Evolutionary conservation across 2,888 invertebrate genomes (phyloP).

Genomic region (Meteorus cinctellus): DNA sequence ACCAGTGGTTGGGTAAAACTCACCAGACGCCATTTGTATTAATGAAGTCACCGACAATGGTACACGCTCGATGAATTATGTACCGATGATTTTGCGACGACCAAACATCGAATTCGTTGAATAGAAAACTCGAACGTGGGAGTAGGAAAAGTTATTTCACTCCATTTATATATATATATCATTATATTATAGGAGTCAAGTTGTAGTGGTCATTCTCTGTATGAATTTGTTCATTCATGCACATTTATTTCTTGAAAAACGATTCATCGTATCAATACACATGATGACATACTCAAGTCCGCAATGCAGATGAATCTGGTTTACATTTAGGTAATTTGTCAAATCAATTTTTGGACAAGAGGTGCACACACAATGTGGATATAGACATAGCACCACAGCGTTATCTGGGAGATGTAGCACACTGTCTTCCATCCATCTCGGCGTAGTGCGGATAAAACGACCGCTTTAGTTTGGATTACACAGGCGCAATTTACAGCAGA

Average conservation of each 20-base stretch:
- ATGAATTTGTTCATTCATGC: too few species aligned
- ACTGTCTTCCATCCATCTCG: slow-evolving; percentile 66
- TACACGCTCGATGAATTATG: slow-evolving; percentile 73
- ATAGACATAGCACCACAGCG: slow-evolving; percentile 56
- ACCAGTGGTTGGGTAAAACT: slow-evolving; percentile 65
- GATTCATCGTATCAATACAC: too few species aligned
- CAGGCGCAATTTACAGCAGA: slow-evolving; percentile 72
- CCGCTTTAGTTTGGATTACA: slow-evolving; percentile 73
- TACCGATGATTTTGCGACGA: slow-evolving; percentile 69
- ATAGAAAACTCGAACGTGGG: not conserved
- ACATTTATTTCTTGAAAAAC: too few species aligned
- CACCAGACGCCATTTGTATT: slow-evolving; percentile 74
- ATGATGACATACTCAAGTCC: not conserved
- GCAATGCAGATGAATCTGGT: not conserved
- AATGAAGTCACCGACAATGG: slow-evolving; percentile 73
- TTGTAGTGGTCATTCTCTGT: too few species aligned
- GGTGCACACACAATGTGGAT: not conserved
- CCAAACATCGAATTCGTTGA: slow-evolving; percentile 57
- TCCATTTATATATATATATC: not conserved
- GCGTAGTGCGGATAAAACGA: slow-evolving; percentile 71
- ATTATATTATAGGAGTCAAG: not conserved
- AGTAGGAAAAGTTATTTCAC: slow-evolving; percentile 33
- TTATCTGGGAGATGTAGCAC: slow-evolving; percentile 70
- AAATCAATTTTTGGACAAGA: not conserved
- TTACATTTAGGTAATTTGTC: not conserved